These are phyloP conservation scores for Paramuricea clavata DNA, from an alignment of 92 coral and sea anemone genomes.

Conservation along the genomic window DNA sequence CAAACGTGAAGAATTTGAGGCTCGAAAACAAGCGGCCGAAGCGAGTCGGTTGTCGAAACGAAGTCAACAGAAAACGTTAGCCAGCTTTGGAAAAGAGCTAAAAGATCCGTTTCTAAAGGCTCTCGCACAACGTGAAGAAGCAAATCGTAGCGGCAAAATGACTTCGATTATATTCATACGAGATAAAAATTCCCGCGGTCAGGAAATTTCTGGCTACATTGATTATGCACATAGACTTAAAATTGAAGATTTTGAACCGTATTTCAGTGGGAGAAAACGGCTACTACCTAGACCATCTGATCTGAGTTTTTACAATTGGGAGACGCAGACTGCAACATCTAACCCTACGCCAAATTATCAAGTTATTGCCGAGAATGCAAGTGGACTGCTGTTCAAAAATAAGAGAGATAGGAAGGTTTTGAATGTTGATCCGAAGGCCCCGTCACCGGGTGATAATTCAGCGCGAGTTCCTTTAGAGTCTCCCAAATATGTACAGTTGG, in stretches of 20 bases:
- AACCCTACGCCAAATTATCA: slow-evolving; percentile 99
- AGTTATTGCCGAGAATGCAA: slow-evolving; percentile 96
- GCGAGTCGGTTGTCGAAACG: slow-evolving; percentile 96
- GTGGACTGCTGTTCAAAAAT: slow-evolving; percentile 91
- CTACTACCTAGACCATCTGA: slow-evolving; percentile 95
- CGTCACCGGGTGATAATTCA: slow-evolving; percentile 97
- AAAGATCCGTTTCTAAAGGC: slow-evolving; percentile 93
- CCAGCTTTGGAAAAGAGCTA: slow-evolving; percentile 95
- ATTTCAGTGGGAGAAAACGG: slow-evolving; percentile 86
- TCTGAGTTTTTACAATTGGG: slow-evolving; percentile 98
- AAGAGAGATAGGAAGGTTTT: slow-evolving; percentile 95
- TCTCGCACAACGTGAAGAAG: slow-evolving; percentile 95
- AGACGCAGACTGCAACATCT: slow-evolving; percentile 97
- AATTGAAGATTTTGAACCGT: slow-evolving; percentile 98
- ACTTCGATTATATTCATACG: slow-evolving; percentile 96
- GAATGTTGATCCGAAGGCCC: slow-evolving; percentile 96
- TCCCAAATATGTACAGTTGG: slow-evolving; percentile 88
- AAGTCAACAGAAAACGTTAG: slow-evolving; percentile 97
- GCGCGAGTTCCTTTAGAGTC: slow-evolving; percentile 90
- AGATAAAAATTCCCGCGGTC: slow-evolving; percentile 97
- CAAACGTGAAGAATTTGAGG: slow-evolving; percentile 97
- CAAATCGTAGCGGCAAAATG: slow-evolving; percentile 99
- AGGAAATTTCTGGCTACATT: slow-evolving; percentile 98
- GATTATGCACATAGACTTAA: slow-evolving; percentile 96
- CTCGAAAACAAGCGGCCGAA: slow-evolving; percentile 97